A percentile compares a stretch with the other conserved stretches of the same genome.
phyloP scores from a whole-genome alignment of 2,888 invertebrate genomes.

The Hirtodrosophila trivittata region DNA sequence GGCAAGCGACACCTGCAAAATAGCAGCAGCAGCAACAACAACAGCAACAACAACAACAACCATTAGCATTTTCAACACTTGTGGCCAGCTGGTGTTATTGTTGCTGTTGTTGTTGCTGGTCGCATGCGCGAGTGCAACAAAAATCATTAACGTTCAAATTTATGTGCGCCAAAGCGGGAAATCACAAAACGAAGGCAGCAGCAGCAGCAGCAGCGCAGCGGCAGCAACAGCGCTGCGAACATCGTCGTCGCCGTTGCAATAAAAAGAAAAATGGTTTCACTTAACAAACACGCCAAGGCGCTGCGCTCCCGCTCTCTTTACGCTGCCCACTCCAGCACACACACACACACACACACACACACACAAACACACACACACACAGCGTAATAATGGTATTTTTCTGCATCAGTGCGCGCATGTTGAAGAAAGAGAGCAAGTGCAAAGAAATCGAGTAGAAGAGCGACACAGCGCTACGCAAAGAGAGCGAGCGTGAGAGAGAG shows the following conservation, averaged over 20 bases:
- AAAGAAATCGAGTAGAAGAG: constrained; percentile 1
- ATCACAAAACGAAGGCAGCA: constrained; percentile 65
- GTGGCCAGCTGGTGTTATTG: constrained; percentile 48
- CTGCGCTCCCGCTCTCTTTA: constrained; percentile 34
- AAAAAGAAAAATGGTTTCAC: constrained; percentile 82
- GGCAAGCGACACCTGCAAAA: constrained; percentile 71
- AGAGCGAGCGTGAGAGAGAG: constrained; percentile 12
- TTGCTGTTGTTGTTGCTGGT: constrained; percentile 38
- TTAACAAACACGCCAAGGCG: constrained; percentile 78
- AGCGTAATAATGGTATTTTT: constrained; percentile 75
- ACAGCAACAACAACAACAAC: constrained; percentile 6
- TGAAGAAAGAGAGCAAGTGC: constrained; percentile 17
- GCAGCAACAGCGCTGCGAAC: constrained; percentile 25
- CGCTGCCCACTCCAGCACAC: constrained; percentile 8
- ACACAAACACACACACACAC: constrained; percentile 3
- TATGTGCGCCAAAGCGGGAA: constrained; percentile 77
- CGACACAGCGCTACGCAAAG: constrained; percentile 10
- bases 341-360: constrained; percentile 9
- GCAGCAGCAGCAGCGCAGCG: constrained; percentile 8
- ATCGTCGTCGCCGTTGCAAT: constrained; percentile 49
- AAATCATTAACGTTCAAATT: constrained; percentile 78
- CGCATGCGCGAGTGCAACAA: constrained; percentile 69
- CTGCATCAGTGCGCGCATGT: constrained; percentile 59
- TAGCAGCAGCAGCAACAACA: constrained; percentile 18
- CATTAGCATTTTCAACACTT: constrained; percentile 68